Evolutionary conservation across 2,113 vertebrate genomes (phyloP).

Genomic region (Pangasianodon hypophthalmus): DNA sequence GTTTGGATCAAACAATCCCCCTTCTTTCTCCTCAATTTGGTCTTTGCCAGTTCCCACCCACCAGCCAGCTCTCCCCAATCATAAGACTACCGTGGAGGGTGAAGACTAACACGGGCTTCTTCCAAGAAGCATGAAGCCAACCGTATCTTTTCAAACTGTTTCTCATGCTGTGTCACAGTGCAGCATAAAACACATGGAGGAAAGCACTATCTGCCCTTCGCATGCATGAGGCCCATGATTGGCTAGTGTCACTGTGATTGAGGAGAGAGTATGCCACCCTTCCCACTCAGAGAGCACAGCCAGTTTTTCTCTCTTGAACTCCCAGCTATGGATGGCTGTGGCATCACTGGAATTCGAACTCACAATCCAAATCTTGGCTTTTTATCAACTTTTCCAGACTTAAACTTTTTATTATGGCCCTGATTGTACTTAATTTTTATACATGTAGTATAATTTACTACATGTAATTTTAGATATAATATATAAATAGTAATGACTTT

Average conservation of each 20-base stretch:
- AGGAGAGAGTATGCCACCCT: background rate
- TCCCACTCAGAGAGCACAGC: background rate
- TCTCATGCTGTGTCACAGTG: background rate
- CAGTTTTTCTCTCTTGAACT: background rate
- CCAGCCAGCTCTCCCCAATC: background rate
- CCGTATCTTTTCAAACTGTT: background rate
- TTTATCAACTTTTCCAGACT: background rate
- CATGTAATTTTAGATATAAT: background rate
- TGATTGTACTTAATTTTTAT: background rate
- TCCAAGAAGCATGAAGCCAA: background rate
- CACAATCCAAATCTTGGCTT: background rate
- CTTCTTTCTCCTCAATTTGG: background rate
- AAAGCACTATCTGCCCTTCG: background rate
- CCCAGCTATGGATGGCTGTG: background rate
- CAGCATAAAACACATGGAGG: background rate
- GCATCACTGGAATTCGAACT: background rate
- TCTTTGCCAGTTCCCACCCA: background rate
- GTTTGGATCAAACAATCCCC: too few relatives aligned
- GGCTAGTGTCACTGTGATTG: background rate
- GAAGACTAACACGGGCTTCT: background rate
- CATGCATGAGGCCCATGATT: background rate
- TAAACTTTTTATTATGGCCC: background rate
- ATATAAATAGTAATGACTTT: background rate
- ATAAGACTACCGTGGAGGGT: background rate
- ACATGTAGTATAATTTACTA: background rate